These are phyloP conservation scores for Melanotaenia maccullochi DNA, from an alignment of 2,797 vertebrate genomes.

Conservation along the genomic window DNA sequence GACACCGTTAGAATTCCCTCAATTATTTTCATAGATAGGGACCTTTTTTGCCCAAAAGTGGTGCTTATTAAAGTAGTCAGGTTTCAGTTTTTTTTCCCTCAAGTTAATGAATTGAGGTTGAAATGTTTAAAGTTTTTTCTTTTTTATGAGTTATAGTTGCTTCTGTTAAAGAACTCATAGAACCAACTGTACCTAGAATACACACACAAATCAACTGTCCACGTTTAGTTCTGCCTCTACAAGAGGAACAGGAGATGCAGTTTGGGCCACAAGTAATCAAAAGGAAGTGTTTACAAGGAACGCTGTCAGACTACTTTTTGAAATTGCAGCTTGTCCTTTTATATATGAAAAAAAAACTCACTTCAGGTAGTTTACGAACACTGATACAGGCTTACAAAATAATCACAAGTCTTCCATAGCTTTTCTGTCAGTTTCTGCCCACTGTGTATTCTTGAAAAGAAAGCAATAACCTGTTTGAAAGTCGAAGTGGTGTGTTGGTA, in stretches of 20 bases:
- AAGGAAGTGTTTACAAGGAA: slow-evolving; percentile 86
- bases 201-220: slow-evolving; percentile 82
- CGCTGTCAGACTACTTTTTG: slow-evolving; percentile 86
- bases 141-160: slow-evolving; percentile 82
- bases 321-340: slow-evolving; percentile 85
- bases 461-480: slow-evolving; percentile 87
- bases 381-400: slow-evolving; percentile 84
- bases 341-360: slow-evolving; percentile 71
- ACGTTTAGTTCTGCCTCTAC: slow-evolving; percentile 74
- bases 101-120: slow-evolving; percentile 75
- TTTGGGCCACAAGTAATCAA: slow-evolving; percentile 80
- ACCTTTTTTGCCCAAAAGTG: slow-evolving; percentile 87
- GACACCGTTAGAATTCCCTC: slow-evolving; percentile 90
- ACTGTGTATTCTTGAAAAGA: slow-evolving; percentile 82
- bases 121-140: slow-evolving; percentile 82
- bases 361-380: slow-evolving; percentile 91
- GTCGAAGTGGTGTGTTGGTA: slow-evolving; percentile 73
- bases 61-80: slow-evolving; percentile 96
- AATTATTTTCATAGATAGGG: slow-evolving; percentile 88
- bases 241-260: slow-evolving; percentile 66
- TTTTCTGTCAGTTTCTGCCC: slow-evolving; percentile 84
- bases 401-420: slow-evolving; percentile 87
- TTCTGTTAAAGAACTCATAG: slow-evolving; percentile 82
- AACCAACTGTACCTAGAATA: slow-evolving; percentile 84
- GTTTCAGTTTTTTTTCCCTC: slow-evolving; percentile 82